These are phyloP conservation scores for Ochropacha duplaris DNA, from an alignment of 2,888 invertebrate species.

Conservation along the genomic window DNA sequence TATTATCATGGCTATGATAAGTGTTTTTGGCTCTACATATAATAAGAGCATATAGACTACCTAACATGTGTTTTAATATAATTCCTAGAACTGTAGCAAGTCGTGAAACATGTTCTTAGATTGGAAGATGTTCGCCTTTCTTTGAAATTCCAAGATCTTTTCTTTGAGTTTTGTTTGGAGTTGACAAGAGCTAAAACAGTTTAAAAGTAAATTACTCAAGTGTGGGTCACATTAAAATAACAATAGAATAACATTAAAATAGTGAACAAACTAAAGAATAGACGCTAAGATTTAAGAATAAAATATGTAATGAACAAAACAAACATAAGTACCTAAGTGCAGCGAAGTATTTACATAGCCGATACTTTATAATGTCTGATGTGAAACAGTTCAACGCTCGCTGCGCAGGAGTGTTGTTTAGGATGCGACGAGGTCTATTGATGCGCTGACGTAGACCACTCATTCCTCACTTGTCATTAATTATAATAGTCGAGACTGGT, in stretches of 20 bases:
- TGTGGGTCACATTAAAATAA: background rate
- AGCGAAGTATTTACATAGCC: background rate
- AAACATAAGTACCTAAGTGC: background rate
- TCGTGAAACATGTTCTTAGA: too few relatives aligned
- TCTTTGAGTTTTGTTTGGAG: background rate
- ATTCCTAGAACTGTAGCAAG: too few relatives aligned
- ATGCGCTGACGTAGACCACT: constrained; percentile 14
- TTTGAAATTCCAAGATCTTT: too few relatives aligned
- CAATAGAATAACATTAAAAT: background rate
- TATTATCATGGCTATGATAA: too few relatives aligned
- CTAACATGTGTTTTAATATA: too few relatives aligned
- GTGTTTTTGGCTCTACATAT: too few relatives aligned
- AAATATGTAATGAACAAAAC: background rate
- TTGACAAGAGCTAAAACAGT: background rate
- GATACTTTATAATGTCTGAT: background rate
- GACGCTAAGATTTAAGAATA: background rate
- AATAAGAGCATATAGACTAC: too few relatives aligned
- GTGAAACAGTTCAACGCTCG: background rate
- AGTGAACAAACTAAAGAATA: background rate
- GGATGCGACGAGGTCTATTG: constrained; percentile 13
- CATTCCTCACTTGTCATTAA: constrained; percentile 24
- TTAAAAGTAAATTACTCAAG: background rate
- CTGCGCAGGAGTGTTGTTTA: background rate
- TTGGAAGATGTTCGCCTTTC: too few relatives aligned
- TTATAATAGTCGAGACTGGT: constrained; percentile 16